Evolutionary conservation across 2,113 vertebrate genomes (phyloP), one percentile per base, ranked within the genome.

Genomic region (Phylloscopus whistleri): DNA sequence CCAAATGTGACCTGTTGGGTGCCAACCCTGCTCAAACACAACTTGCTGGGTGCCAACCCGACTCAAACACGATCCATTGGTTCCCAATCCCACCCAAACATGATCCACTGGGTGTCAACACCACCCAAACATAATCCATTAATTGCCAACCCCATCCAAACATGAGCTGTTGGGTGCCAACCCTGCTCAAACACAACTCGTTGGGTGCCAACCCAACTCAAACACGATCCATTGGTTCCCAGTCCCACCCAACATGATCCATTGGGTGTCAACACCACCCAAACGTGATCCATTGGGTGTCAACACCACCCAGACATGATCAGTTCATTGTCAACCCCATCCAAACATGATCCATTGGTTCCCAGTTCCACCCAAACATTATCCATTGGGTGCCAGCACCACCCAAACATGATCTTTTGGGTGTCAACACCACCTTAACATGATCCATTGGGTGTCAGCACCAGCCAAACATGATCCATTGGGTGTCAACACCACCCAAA

Each of bases 1-100:
- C 6, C 28, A 44, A 43, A 48, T 9, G 4, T 1, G 13, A 8
- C 0, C 18, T 9, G 6, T 7, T 51, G 6, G 8, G 2, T 33
- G 8, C 68, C 35, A 52, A 4, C 8, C 15, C 14, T 6, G 24
- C 49, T 1, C 28, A 70, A 52, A 39, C 48, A 17, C 0, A 1
- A 12, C 0, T 7, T 4, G 2, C 9, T 27, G 7, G 9, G 3
- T 46, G 18, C 26, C 30, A 26, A 6, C 20, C 16, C 43, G 6
- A 26, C 6, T 7, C 28, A 30, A 30, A 28, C 51, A 16, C 9
- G 7, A 26, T 26, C 48, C 48, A 26, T 14, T 49, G 23, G 23
- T 3, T 49, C 3, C 23, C 48, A 49, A 2, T 4, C 3, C 48
- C 24, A 26, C 13, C 24, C 48, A 49, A 49, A 49, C 48, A 23